Evolutionary conservation across 2,888 invertebrate genomes (phyloP).

Genomic region (Cataglyphis rosenhaueri): DNA sequence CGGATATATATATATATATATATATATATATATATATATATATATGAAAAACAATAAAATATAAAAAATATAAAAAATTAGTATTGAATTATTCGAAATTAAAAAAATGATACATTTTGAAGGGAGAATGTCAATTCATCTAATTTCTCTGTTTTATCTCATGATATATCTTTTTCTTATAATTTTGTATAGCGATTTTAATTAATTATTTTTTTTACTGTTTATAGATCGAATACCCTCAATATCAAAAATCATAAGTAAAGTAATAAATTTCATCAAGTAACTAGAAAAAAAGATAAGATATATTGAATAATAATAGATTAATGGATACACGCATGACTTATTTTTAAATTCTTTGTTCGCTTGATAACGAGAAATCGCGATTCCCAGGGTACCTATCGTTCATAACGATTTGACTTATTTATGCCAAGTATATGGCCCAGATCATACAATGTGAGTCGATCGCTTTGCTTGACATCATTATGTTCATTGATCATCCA

Average conservation of each 20-base stretch:
- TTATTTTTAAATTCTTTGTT: not conserved
- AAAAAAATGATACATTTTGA: not conserved
- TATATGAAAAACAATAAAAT: not conserved
- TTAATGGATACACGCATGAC: not conserved
- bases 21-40: not conserved
- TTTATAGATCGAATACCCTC: not conserved
- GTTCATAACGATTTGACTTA: not conserved
- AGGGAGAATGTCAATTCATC: not conserved
- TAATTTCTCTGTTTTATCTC: not conserved
- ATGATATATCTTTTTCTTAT: not conserved
- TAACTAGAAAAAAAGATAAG: not conserved
- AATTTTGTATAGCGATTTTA: slow-evolving; percentile 1
- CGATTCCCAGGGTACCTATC: not conserved
- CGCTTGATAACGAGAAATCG: not conserved
- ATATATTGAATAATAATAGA: not conserved
- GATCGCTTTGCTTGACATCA: not conserved
- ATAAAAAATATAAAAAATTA: not conserved
- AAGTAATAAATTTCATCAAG: not conserved
- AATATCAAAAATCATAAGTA: not conserved
- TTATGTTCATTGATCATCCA: not conserved
- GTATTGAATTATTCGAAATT: not conserved
- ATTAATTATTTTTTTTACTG: not conserved
- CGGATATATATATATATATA: not conserved
- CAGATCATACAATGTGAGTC: slow-evolving; percentile 13
- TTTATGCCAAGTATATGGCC: not conserved